Percentiles rank a stretch among this genome's conserved stretches.
Conservation (phyloP, 2,113 vertebrate genomes). For the Stictonetta naevosa region DNA sequence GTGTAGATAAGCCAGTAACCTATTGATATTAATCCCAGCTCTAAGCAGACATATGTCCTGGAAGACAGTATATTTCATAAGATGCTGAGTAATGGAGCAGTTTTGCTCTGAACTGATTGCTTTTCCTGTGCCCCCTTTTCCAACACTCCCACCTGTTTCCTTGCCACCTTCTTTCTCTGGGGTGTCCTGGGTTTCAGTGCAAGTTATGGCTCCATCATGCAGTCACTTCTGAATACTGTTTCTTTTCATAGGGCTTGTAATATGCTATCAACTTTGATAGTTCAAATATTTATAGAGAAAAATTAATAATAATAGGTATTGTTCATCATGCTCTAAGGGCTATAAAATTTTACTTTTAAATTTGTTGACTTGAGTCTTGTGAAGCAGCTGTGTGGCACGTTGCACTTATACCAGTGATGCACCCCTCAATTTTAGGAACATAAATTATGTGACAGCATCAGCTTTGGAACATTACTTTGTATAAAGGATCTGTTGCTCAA, state of each 20-base stretch:
- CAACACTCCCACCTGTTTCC: neutral
- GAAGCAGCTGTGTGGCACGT: fast-evolving
- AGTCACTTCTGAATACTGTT: neutral
- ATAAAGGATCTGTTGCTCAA: neutral
- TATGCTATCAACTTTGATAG: neutral
- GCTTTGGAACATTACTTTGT: neutral
- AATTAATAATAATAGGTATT: neutral
- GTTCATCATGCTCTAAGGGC: neutral
- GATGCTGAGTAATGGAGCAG: neutral
- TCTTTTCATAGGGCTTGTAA: neutral
- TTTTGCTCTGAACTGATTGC: neutral
- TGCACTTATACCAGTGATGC: neutral
- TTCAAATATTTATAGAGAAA: neutral
- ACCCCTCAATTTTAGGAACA: neutral
- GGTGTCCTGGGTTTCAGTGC: neutral
- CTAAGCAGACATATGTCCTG: neutral
- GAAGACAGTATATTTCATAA: neutral
- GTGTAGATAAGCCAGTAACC: neutral
- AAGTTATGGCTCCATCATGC: neutral
- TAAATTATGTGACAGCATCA: neutral
- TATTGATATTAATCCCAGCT: neutral
- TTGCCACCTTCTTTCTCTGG: neutral
- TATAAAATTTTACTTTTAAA: too few relatives aligned
- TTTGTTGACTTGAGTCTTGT: too few relatives aligned
- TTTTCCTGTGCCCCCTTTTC: neutral